Percentiles rank a stretch among this genome's conserved stretches.
Conservation (phyloP, 1,140 invertebrate species). For the Battus philenor region DNA sequence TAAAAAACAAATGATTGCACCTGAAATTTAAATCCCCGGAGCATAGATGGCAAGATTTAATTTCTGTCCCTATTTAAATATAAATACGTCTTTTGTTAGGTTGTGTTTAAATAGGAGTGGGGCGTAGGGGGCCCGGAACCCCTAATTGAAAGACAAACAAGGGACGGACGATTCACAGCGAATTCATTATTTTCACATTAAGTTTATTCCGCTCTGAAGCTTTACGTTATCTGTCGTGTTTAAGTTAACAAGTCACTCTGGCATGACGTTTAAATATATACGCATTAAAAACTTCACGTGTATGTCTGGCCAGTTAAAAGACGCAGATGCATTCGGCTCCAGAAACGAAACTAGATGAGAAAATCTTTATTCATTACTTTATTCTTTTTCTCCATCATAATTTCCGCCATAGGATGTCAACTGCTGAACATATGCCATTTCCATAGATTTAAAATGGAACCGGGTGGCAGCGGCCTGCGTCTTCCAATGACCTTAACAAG, state of each 20-base stretch:
- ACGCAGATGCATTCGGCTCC: no score
- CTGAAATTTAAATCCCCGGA: slow-evolving; percentile 28
- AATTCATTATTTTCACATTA: slow-evolving; percentile 66
- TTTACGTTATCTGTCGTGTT: slow-evolving; percentile 7
- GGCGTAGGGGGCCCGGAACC: slow-evolving; percentile 22
- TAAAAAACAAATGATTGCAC: slow-evolving; percentile 24
- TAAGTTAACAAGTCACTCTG: slow-evolving; percentile 10
- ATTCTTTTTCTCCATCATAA: no score
- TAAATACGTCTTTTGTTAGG: slow-evolving; percentile 37
- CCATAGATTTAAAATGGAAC: no score
- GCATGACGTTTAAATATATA: no score
- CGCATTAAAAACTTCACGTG: no score
- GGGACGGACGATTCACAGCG: slow-evolving; percentile 46
- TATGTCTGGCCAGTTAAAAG: no score
- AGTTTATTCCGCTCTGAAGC: slow-evolving; percentile 38
- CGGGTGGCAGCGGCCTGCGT: no score
- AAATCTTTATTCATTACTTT: no score
- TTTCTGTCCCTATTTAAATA: slow-evolving; percentile 59
- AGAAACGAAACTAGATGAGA: no score
- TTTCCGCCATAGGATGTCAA: no score
- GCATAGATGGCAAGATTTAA: slow-evolving; percentile 48
- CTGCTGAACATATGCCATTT: no score
- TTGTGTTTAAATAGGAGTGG: slow-evolving; percentile 49
- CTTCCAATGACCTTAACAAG: no score
- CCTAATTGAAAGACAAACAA: slow-evolving; percentile 68